These are phyloP conservation scores for Melinaea menophilus DNA, from an alignment of 2,888 invertebrate species.

Conservation along the genomic window DNA sequence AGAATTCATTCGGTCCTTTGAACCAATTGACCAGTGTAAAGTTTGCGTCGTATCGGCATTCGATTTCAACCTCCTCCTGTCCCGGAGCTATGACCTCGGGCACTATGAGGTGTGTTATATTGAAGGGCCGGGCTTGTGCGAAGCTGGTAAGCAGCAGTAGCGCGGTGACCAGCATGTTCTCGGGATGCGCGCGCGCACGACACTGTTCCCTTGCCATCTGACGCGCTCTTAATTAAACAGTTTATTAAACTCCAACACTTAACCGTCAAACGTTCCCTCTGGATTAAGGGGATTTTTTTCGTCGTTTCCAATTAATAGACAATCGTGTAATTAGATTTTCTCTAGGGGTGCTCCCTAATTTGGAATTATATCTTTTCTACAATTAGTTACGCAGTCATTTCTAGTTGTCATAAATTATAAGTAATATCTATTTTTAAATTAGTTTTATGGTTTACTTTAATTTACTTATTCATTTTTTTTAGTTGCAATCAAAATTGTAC, in stretches of 20 bases:
- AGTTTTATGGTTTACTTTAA: slow-evolving; percentile 4
- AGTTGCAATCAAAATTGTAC: too few relatives aligned
- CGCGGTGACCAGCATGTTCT: slow-evolving; percentile 56
- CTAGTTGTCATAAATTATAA: slow-evolving; percentile 31
- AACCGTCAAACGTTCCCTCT: slow-evolving; percentile 58
- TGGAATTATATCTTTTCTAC: slow-evolving; percentile 33
- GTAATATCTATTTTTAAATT: slow-evolving; percentile 22
- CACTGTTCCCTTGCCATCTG: slow-evolving; percentile 59
- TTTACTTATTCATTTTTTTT: neutral
- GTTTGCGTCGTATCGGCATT: slow-evolving; percentile 68
- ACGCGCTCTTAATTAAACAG: slow-evolving; percentile 72
- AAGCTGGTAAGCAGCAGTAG: slow-evolving; percentile 40
- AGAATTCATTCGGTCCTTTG: slow-evolving; percentile 65
- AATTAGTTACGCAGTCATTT: slow-evolving; percentile 23
- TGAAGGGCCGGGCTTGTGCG: slow-evolving; percentile 48
- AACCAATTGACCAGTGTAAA: slow-evolving; percentile 70
- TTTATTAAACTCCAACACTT: slow-evolving; percentile 75
- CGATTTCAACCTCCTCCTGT: slow-evolving; percentile 58
- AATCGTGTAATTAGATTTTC: slow-evolving; percentile 56
- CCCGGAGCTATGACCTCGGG: slow-evolving; percentile 53
- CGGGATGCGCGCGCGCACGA: slow-evolving; percentile 55
- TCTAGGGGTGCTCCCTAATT: slow-evolving; percentile 50
- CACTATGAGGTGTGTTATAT: slow-evolving; percentile 59
- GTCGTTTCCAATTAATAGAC: slow-evolving; percentile 60
- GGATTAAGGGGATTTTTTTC: slow-evolving; percentile 48